Base-by-base conservation (phyloP, 2,888 invertebrate genomes). In the Dicycla oo region DNA sequence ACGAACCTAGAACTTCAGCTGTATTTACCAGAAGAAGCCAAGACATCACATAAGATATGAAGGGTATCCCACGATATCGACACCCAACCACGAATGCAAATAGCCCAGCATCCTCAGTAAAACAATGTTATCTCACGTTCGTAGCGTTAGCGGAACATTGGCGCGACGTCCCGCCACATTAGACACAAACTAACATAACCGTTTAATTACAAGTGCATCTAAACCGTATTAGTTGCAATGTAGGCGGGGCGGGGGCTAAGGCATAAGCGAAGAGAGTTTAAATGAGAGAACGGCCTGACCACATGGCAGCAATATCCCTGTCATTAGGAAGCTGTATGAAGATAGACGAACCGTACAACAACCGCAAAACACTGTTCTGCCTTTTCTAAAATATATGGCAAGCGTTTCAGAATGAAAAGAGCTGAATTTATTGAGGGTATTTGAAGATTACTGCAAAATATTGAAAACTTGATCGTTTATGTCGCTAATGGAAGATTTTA, bases 201-300 rank as follows among this genome's bases (percentile, higher is more conserved):
- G 93, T 94, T 94, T 95, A 95, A 95, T 95, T 94, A 95, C 92
- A 93, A 94, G 92, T 93, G 93, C 94, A 86, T 86, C 86, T 86
- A 86, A 86, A 80, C 85, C 81, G 86, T 86, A 86, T 86, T 86
- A 86, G 92, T 91, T 93, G 92, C 90, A 90, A 90, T 88, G 85
- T 88, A 82, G 81, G 84, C 82, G 78, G 75, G 47, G 73, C 68
- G 57, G 69, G 88, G 82, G 61, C 0, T 65, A 82, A 86, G 84
- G 15, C 8, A 79, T 5, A 51, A 78, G 88, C 54, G 83, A 18
- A 7, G 3, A 61, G 82, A 75, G 81, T 40, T n/a, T 51, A 13
- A 53, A 38, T 54, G 18, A 38, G 53, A 11, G 6, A 11, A 40
- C 1, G 0, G 0, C n/a, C 11, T 26, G 49, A 26, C n/a, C 18